Evolutionary conservation across 30 jellyfish, hydroid and myxozoan species (phyloP), one percentile per base, ranked within the genome.

Genomic region (Hydractinia symbiolongicarpus): DNA sequence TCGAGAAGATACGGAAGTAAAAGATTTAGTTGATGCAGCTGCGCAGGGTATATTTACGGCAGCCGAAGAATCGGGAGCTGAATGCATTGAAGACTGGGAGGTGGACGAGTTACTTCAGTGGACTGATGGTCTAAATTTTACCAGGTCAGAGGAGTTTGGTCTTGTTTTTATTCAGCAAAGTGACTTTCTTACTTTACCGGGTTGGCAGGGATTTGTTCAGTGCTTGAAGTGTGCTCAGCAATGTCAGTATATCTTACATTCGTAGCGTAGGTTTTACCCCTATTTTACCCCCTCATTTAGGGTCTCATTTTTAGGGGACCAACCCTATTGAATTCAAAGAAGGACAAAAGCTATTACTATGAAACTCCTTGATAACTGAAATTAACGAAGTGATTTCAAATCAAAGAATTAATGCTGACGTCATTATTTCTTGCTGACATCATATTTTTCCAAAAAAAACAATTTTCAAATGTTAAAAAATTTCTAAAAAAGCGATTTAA

Each of bases 91-190:
- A 30, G 97, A 90, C 51, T 85, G 95, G 94, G 97, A 90, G 67
- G 95, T 90, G 8, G 97, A 90, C 68, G 97, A 90, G 76, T 85
- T 90, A 44, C 76, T 90, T 16, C 61, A 76, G 21, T 90, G 97
- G 97, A 90, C 97, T 55, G 76, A 78, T 56, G 94, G 94, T 4
- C 78, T 90, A 20, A 84, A 90, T 78, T 86, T 85, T 67, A 95
- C 86, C 21, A 71, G 85, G 97, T 90, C 82, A 11, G 50, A 13
- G 21, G 17, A 58, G 69, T 58, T 11, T 30, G 2, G 19, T 58
- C 69, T 11, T 11, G 19, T 17, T 58, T 58, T 17, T 11, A 13
- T 58, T 17, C 69, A 17, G 15, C 69, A 58, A 17, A 17, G 16
- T 17, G 15, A 11, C 69, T 58, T n/a, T 17, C 19, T 17, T 0